Conservation (phyloP, 2,888 invertebrate species). For the Cheilosia vulpina region DNA sequence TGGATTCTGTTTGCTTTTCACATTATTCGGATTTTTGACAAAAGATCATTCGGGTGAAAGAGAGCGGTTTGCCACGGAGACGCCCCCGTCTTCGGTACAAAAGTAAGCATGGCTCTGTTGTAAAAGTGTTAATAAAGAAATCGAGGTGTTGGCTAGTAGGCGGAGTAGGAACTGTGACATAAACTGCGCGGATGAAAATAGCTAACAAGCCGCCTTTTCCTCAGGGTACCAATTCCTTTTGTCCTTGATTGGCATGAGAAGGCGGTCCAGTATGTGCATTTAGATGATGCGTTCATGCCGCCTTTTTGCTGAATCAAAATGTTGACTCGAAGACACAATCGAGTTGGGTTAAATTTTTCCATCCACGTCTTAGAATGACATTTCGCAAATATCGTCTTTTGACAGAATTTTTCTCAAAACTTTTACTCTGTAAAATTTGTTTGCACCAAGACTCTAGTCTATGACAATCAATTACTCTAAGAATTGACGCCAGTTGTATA, state of each 20-base stretch:
- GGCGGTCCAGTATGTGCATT: conserved; percentile 76
- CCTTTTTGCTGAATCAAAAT: conserved; percentile 56
- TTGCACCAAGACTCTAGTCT: no score
- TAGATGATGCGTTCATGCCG: conserved; percentile 71
- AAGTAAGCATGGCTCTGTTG: conserved; percentile 12
- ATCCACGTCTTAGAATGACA: no score
- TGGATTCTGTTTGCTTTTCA: conserved; percentile 62
- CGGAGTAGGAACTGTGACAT: conserved; percentile 61
- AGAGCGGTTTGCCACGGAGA: conserved; percentile 71
- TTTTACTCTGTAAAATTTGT: no score
- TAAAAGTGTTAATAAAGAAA: conserved; percentile 39
- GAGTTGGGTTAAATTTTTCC: no score
- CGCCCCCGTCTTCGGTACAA: conserved; percentile 59
- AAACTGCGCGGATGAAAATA: not conserved
- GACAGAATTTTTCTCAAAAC: no score
- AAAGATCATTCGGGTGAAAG: conserved; percentile 60
- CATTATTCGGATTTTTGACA: conserved; percentile 47
- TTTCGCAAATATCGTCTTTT: no score
- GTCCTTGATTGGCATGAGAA: conserved; percentile 74
- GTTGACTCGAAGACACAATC: conserved; percentile 26
- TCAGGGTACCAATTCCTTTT: conserved; percentile 5
- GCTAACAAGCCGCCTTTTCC: conserved; percentile 50
- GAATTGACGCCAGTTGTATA: no score
- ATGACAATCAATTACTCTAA: no score
- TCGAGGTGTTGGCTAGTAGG: conserved; percentile 60